These are phyloP conservation scores for Copidosoma floridanum DNA, from an alignment of 1,140 invertebrate species.

Conservation along the genomic window DNA sequence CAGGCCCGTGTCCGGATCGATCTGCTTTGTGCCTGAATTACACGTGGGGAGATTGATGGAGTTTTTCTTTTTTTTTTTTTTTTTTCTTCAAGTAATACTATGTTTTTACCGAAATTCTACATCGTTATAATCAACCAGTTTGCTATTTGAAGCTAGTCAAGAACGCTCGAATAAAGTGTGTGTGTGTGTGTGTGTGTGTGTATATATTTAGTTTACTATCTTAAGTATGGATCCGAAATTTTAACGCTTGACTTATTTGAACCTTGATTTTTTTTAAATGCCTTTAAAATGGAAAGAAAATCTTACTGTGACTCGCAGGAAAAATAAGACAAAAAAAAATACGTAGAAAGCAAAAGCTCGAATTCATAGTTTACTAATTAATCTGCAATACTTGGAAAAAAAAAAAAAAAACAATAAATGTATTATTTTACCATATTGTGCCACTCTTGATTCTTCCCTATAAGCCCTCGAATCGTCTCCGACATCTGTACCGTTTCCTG, in stretches of 20 bases:
- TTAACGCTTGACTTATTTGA: too few relatives aligned
- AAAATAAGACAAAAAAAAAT: too few relatives aligned
- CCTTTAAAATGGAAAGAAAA: background rate
- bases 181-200: too few relatives aligned
- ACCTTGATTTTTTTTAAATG: background rate
- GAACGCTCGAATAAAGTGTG: too few relatives aligned
- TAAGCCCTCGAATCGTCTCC: slow-evolving; percentile 65
- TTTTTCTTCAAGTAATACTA: too few relatives aligned
- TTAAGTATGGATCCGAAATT: too few relatives aligned
- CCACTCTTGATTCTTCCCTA: slow-evolving; percentile 66
- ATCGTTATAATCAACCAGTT: too few relatives aligned
- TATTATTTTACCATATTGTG: slow-evolving; percentile 73
- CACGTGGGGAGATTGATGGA: too few relatives aligned
- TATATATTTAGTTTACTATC: too few relatives aligned
- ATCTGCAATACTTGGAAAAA: background rate
- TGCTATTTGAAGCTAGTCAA: too few relatives aligned
- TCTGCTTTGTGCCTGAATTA: slow-evolving; percentile 69
- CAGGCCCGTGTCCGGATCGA: slow-evolving; percentile 73
- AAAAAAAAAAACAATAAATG: background rate
- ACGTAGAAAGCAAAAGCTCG: background rate
- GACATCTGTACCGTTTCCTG: slow-evolving; percentile 39
- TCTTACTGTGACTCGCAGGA: background rate
- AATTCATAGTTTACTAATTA: slow-evolving; percentile 1
- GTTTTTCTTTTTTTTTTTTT: too few relatives aligned
- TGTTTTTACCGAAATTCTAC: too few relatives aligned